A percentile compares a stretch with the other conserved stretches of the same genome.
Conservation (phyloP, 2,888 invertebrate genomes). For the Heliconius cydno region DNA sequence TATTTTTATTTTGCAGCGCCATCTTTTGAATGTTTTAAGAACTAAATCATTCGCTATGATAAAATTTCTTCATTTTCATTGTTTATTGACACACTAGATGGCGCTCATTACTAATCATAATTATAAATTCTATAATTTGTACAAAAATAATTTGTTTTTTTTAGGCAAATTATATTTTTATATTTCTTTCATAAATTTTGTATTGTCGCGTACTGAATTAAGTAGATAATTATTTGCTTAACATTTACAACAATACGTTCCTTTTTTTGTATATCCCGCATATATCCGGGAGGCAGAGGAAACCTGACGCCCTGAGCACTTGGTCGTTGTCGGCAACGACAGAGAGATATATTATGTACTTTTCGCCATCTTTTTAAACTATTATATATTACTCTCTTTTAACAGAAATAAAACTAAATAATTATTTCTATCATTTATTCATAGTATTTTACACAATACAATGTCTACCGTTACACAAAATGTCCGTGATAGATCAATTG, state of each 20-base stretch:
- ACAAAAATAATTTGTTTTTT: no score
- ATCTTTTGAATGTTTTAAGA: neutral
- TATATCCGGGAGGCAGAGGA: no score
- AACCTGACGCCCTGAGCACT: no score
- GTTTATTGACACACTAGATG: constrained; percentile 14
- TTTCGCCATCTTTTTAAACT: no score
- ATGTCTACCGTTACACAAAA: constrained; percentile 59
- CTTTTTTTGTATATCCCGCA: no score
- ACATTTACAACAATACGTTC: no score
- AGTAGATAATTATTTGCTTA: no score
- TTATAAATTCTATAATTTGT: neutral
- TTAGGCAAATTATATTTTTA: no score
- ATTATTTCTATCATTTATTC: constrained; percentile 64
- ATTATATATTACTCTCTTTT: neutral
- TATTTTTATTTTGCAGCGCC: neutral
- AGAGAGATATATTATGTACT: no score
- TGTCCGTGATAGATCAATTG: constrained; percentile 59
- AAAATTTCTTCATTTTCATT: neutral
- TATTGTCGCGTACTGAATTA: no score
- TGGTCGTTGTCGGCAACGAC: no score
- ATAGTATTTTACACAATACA: constrained; percentile 69
- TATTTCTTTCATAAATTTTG: no score
- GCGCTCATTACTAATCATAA: constrained; percentile 1
- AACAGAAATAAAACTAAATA: constrained; percentile 28
- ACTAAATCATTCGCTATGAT: neutral